A percentile compares a stretch with the other conserved stretches of the same genome.
These are phyloP conservation scores for Nesidiocoris tenuis DNA, from an alignment of 2,888 invertebrate species.

Conservation along the genomic window DNA sequence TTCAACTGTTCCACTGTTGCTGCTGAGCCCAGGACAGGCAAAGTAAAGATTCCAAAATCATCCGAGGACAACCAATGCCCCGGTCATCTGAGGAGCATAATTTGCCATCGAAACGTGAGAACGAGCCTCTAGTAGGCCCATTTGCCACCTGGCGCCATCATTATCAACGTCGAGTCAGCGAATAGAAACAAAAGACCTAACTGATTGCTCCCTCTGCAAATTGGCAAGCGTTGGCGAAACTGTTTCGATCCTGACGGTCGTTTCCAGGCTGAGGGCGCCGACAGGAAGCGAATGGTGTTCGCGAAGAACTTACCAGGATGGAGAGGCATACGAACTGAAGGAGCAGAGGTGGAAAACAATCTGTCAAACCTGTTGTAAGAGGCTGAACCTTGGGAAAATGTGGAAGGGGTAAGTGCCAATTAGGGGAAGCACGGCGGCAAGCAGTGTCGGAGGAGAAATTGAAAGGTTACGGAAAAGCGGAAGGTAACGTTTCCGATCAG, in stretches of 20 bases:
- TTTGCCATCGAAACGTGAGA: too few species aligned
- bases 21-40: too few species aligned
- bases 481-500: not conserved
- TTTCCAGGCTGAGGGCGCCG: not conserved
- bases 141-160: too few species aligned
- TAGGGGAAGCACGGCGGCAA: conserved; percentile 10
- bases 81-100: too few species aligned
- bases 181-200: not conserved
- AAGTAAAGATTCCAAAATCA: too few species aligned
- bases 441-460: not conserved
- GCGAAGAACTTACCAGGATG: not conserved
- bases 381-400: not conserved
- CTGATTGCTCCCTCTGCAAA: not conserved
- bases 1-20: too few species aligned
- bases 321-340: not conserved
- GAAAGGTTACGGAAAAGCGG: not conserved
- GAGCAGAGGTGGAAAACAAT: conserved; percentile 22
- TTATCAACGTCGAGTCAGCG: too few species aligned
- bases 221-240: not conserved
- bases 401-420: conserved; percentile 22
- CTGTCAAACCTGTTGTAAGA: conserved; percentile 31
- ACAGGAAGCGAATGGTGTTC: not conserved
- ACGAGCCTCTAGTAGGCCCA: too few species aligned
- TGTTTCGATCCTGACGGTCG: not conserved
- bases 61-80: too few species aligned